A percentile compares a stretch with the other conserved stretches of the same genome.
These are phyloP conservation scores for Lophura nycthemera DNA, from an alignment of 2,113 vertebrate species.

Conservation along the genomic window DNA sequence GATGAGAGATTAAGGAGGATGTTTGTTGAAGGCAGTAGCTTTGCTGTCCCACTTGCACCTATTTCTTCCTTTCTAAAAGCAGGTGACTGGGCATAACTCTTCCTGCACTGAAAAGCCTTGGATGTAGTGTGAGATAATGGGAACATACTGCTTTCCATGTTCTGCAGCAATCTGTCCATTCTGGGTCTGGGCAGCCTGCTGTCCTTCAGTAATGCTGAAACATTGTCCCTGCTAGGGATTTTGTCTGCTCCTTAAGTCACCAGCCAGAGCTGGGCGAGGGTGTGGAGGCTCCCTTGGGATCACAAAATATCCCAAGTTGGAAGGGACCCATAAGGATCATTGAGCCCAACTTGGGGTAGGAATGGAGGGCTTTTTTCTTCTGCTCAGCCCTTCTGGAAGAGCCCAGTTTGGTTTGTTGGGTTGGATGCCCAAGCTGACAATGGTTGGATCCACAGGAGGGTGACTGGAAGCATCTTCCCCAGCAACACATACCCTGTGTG, in stretches of 20 bases:
- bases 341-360: no score
- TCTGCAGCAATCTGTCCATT: neutral
- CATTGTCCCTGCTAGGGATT: neutral
- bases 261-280: neutral
- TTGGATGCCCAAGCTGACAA: neutral
- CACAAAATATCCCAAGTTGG: no score
- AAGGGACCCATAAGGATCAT: no score
- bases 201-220: neutral
- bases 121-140: neutral
- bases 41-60: neutral
- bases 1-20: neutral
- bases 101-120: neutral
- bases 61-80: neutral
- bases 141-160: neutral
- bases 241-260: neutral
- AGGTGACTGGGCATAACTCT: neutral
- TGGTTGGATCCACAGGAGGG: neutral
- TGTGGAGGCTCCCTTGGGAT: neutral
- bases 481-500: fast-evolving
- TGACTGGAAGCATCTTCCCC: neutral
- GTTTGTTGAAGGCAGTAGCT: neutral
- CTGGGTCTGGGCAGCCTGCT: neutral
- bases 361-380: fast-evolving
- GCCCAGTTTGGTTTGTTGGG: fast-evolving
- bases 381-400: neutral